Evolutionary conservation across 1,140 invertebrate genomes (phyloP).

Genomic region (Heliconius himera): DNA sequence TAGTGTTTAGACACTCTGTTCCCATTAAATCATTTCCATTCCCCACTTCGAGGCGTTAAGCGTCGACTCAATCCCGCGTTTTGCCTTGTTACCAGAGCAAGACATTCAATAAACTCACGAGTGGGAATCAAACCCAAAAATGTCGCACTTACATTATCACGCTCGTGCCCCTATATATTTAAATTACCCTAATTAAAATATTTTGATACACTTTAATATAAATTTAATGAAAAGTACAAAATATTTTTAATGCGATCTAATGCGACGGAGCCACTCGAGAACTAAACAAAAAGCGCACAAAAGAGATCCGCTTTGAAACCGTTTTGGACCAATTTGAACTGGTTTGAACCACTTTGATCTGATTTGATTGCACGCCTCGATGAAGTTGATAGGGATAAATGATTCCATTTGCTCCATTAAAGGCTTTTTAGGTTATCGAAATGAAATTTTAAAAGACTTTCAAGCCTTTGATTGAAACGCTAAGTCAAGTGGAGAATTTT

Average conservation of each 20-base stretch:
- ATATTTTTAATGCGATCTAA: constrained; percentile 20
- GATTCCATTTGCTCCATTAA: constrained; percentile 38
- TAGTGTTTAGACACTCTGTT: too few relatives aligned
- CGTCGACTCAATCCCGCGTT: too few relatives aligned
- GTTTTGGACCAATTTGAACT: constrained; percentile 14
- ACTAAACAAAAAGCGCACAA: constrained; percentile 36
- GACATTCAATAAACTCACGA: too few relatives aligned
- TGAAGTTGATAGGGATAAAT: constrained; percentile 40
- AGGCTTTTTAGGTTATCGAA: constrained; percentile 39
- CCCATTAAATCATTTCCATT: too few relatives aligned
- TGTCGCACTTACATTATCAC: too few relatives aligned
- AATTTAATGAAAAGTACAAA: neutral
- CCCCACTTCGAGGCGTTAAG: too few relatives aligned
- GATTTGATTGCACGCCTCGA: constrained; percentile 39
- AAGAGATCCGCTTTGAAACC: constrained; percentile 20
- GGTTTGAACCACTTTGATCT: constrained; percentile 39
- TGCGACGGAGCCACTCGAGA: constrained; percentile 24
- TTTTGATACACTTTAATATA: neutral
- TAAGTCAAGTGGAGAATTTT: constrained; percentile 26
- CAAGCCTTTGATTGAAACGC: constrained; percentile 34
- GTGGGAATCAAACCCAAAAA: too few relatives aligned
- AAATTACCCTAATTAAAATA: neutral
- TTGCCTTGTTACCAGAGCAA: too few relatives aligned
- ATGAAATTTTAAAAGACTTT: constrained; percentile 38
- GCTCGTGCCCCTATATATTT: too few relatives aligned